Base-by-base conservation (phyloP, 2,888 invertebrate genomes). In the Tenthredo scrophulariae region DNA sequence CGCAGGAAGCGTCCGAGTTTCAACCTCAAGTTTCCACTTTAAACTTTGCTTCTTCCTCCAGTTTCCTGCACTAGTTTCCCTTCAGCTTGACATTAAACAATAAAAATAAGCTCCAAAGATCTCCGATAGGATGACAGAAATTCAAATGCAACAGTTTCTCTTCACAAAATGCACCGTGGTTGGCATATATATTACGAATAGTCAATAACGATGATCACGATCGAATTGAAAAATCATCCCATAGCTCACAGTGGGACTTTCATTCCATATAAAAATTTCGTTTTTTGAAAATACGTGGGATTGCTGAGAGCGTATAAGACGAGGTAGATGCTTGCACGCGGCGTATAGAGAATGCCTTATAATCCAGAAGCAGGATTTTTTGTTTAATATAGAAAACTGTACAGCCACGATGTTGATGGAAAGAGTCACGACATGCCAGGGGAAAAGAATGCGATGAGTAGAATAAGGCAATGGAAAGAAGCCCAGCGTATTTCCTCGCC, bases 401-500 rank as follows among this genome's bases (percentile, higher is more conserved):
- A 70, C 37, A 18, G 33, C 29, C 37, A 40, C 37, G 37, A 40
- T 40, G 74, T 74, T 22, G 22, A 43, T 43, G 43, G 13, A 26
- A 74, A 74, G 74, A 74, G 74, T 74, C 22, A n/a, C 13, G 18
- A 37, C 15, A 70, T n/a, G 15, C 3, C 74, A 13, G 74, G 43
- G 74, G 74, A 13, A 74, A 74, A 74, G 50, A 77, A 26, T 46
- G 6, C 54, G 29, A 33, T 7, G 80, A 26, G 26, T 15, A 50
- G 29, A n/a, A 26, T 6, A 40, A 80, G 62, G 40, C 40, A 37
- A 40, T 58, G 40, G 26, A 77, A 29, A 50, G 29, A 80, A 40
- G 22, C 40, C 62, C 80, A 22, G 7, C 62, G 40, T 40, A 26
- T 80, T 80, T 62, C 80, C 80, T 80, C 58, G 40, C 80, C 80